Conservation (phyloP, 2,113 vertebrate species). For the Cyphomyrus plagiostoma region DNA sequence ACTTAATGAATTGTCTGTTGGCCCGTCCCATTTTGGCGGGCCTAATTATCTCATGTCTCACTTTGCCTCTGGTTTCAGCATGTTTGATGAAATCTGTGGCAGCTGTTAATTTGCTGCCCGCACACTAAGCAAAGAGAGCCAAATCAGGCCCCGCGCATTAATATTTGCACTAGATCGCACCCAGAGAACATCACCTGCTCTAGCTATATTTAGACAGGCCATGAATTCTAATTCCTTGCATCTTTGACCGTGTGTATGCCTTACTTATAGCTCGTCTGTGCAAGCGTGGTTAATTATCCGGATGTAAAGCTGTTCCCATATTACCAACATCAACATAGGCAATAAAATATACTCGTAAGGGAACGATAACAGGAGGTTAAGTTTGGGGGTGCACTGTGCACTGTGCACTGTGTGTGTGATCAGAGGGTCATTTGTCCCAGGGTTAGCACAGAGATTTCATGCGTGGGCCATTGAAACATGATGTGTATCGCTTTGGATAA, state of each 20-base stretch:
- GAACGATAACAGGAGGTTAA: neutral
- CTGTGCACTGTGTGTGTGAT: neutral
- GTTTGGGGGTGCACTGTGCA: neutral
- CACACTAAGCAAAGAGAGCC: slow-evolving; percentile 41
- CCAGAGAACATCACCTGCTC: slow-evolving; percentile 35
- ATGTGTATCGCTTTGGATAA: neutral
- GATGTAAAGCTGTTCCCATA: neutral
- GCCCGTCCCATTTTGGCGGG: slow-evolving; percentile 52
- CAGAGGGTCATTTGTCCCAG: neutral
- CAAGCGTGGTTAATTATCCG: neutral
- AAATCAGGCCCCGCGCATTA: slow-evolving; percentile 33
- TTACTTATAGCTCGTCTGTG: neutral
- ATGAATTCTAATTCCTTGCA: neutral
- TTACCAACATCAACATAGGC: neutral
- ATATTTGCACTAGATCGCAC: slow-evolving; percentile 34
- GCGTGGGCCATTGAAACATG: neutral
- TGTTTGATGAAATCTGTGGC: slow-evolving; percentile 52
- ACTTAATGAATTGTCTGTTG: slow-evolving; percentile 73
- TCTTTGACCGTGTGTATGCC: neutral
- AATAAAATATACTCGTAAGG: neutral
- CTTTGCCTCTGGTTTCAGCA: slow-evolving; percentile 41
- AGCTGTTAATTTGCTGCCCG: slow-evolving; percentile 53
- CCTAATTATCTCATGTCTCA: slow-evolving; percentile 69
- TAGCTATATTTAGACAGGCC: neutral
- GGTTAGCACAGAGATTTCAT: neutral